Percentiles rank a stretch among this genome's conserved stretches.
Conservation (phyloP, 2,113 vertebrate species). For the Chloropsis cyanopogon region DNA sequence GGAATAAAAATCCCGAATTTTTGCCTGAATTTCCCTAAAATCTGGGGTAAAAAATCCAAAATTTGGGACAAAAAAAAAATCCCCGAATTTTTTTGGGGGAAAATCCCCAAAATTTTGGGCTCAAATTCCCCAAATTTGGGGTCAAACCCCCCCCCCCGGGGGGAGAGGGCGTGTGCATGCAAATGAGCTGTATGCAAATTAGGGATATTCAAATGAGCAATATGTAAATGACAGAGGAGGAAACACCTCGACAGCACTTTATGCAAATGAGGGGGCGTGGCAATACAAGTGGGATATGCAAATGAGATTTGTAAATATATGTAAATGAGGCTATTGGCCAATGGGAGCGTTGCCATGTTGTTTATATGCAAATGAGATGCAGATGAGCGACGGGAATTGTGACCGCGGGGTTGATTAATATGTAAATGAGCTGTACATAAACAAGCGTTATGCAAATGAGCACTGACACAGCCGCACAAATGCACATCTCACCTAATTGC, state of each 20-base stretch:
- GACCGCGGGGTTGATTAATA: background rate
- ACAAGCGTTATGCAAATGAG: background rate
- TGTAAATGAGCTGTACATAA: background rate
- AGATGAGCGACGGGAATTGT: background rate
- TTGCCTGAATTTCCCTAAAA: background rate
- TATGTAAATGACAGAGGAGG: background rate
- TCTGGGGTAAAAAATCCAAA: background rate
- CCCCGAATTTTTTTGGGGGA: no score
- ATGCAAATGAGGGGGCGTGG: background rate
- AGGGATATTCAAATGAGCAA: background rate
- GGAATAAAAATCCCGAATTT: no score
- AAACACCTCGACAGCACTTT: background rate
- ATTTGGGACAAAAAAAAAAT: no score
- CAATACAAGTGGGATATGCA: background rate
- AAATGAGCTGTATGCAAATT: background rate
- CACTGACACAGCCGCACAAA: background rate
- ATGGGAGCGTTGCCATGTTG: fast-evolving
- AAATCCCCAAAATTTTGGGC: background rate
- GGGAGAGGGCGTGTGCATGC: background rate
- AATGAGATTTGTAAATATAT: background rate
- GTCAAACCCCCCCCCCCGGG: background rate
- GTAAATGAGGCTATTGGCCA: background rate
- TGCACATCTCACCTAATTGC: background rate
- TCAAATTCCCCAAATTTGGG: background rate
- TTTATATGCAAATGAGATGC: background rate